Conservation (phyloP, 1,140 invertebrate species). For the Psilanteris sp. region DNA sequence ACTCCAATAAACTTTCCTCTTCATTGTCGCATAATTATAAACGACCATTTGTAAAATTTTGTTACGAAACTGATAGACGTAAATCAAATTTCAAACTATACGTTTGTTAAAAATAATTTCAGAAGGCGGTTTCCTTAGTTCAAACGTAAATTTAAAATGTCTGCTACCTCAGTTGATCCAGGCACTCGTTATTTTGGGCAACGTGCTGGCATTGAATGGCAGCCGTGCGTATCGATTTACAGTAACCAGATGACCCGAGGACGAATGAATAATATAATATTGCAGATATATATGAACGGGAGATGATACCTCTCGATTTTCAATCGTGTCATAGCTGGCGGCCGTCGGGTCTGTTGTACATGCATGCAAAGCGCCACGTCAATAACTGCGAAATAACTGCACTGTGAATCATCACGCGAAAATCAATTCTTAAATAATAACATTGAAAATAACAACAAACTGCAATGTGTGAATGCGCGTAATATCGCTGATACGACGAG, state of each 20-base stretch:
- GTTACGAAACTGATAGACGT: too few species aligned
- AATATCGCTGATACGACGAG: conserved; percentile 1
- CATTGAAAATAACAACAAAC: conserved; percentile 17
- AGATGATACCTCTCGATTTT: conserved; percentile 52
- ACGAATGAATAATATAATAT: conserved; percentile 60
- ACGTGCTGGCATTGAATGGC: conserved; percentile 21
- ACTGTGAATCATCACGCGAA: conserved; percentile 7
- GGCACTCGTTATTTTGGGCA: conserved; percentile 5
- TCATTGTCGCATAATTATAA: too few species aligned
- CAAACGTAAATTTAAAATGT: conserved; percentile 8
- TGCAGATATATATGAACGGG: conserved; percentile 43
- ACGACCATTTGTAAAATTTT: too few species aligned
- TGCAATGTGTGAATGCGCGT: conserved; percentile 1
- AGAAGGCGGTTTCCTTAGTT: neutral
- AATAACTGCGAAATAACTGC: conserved; percentile 29
- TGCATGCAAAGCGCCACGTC: conserved; percentile 32
- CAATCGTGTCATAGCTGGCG: conserved; percentile 41
- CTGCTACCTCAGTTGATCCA: conserved; percentile 4
- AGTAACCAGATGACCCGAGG: conserved; percentile 41
- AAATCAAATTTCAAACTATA: neutral
- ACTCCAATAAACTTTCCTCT: too few species aligned
- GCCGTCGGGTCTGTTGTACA: conserved; percentile 12
- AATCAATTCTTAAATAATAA: conserved; percentile 44
- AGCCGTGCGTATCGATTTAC: conserved; percentile 29
- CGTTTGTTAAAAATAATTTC: neutral